Evolutionary conservation across 2,888 invertebrate species (phyloP), one percentile per base, ranked within the genome.

Genomic region (Cybosia mesomella): DNA sequence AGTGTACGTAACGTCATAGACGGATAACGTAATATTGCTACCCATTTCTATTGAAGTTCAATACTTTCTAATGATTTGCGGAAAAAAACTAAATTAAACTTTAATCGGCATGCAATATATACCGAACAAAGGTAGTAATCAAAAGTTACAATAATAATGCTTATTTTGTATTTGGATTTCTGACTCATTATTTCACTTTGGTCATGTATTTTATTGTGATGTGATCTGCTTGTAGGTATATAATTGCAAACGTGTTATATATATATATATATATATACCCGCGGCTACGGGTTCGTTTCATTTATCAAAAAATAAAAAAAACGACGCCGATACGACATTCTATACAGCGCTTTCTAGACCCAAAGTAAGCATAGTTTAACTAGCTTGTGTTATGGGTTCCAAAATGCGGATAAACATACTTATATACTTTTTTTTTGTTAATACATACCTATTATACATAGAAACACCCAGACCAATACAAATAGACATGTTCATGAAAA

Each of bases 101-200:
- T 34, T 55, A 34, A 57, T 64, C 43, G 55, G 22, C 64, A 61
- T 28, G 43, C 32, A 66, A 61, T 55, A 39, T 28, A 59, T 54
- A 63, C 49, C 32, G 36, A 28, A 55, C 58, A 55, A 59, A 58
- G 58, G 22, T 34, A 58, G 55, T 54, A 43, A 58, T 54, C 62
- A 43, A 63, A 61, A 61, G 13, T 57, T 5, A 49, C 34, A 65
- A 58, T 62, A 28, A 58, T 65, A 63, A 69, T 58, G 21, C 32
- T 34, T 49, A 18, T 65, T 53, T 66, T 65, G 64, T 67, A 34
- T 57, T 4, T 10, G 22, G 58, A 65, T 71, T 78, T 71, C 49
- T 22, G 62, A 67, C 72, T 58, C 66, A 64, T 77, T 75, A 63
- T 66, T 61, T 54, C 18, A 28, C 28, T 55, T 24, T 28, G 24